These are phyloP conservation scores for Aleiodes testaceus DNA, from an alignment of 2,888 invertebrate genomes.

Conservation along the genomic window DNA sequence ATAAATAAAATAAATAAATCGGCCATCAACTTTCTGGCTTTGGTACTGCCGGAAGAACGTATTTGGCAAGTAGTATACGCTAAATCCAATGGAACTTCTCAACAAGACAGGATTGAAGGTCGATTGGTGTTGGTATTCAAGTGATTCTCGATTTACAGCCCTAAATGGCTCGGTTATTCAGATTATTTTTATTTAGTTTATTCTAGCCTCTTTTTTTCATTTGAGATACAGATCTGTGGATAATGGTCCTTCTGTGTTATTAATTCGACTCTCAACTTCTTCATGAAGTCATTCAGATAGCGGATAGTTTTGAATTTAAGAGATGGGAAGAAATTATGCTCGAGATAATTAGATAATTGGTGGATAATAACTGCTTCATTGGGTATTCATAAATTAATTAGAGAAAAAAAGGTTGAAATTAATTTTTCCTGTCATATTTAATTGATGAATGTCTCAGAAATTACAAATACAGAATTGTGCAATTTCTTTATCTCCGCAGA, in stretches of 20 bases:
- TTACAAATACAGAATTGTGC: too few species aligned
- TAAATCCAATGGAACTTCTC: constrained; percentile 36
- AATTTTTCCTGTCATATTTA: too few species aligned
- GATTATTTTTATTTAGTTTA: constrained; percentile 2
- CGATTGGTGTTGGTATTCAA: constrained; percentile 24
- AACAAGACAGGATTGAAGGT: constrained; percentile 36
- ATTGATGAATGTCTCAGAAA: too few species aligned
- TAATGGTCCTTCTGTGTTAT: constrained; percentile 39
- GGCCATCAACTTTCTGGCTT: constrained; percentile 42
- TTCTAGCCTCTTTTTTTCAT: not conserved
- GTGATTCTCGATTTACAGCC: constrained; percentile 17
- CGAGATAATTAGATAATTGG: too few species aligned
- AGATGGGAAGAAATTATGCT: too few species aligned
- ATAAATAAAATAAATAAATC: constrained; percentile 25
- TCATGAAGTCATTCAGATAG: not conserved
- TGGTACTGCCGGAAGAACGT: constrained; percentile 48
- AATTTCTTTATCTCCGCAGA: too few species aligned
- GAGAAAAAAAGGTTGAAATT: too few species aligned
- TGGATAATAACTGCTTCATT: too few species aligned
- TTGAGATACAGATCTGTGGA: constrained; percentile 12
- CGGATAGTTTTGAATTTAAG: not conserved
- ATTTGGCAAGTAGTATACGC: constrained; percentile 39
- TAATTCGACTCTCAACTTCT: constrained; percentile 30
- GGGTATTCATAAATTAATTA: too few species aligned
- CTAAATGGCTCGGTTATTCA: constrained; percentile 1